Evolutionary conservation across 2,113 vertebrate species (phyloP), one percentile per base, ranked within the genome.

Genomic region (Corydoras sp.): DNA sequence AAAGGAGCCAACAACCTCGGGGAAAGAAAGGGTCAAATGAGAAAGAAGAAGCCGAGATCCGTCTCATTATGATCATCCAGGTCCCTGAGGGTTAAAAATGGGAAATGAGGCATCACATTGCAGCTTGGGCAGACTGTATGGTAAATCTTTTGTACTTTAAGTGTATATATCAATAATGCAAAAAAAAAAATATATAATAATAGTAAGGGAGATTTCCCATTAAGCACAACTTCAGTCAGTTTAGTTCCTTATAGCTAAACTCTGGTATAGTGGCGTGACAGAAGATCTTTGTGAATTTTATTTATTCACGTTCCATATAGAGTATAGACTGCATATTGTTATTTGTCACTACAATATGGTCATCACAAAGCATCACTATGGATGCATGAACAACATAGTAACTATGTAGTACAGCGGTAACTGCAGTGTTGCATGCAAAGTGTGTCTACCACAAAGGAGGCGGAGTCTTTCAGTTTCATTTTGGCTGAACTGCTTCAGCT

Each of bases 351-450:
- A 49, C 13, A 2, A 56, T n/a, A 56, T 56, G 9, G 14, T n/a
- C 54, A 56, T 53, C 51, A 53, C 51, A 53, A 6, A 3, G 3
- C 10, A 56, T 56, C 13, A 14, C 18, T 58, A 24, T 53, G 48
- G 14, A 29, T 61, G 55, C 14, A 66, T 67, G 13, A 68, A 68
- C 43, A 9, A 12, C 58, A 10, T 30, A 68, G 58, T 3, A 62
- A 2, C 12, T 10, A 3, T 59, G 15, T n/a, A 49, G 14, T 30
- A 9, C 59, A 15, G 18, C 14, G 3, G 29, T 10, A 53, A 29
- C 11, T 29, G 51, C 24, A 62, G 9, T 15, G 51, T 68, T 62
- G 58, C 72, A 68, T 68, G 50, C 50, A 56, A 68, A 62, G 24
- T 24, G 32, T 62, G 9, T 15, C 18, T 9, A 35, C 43, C 43